Conservation (phyloP, 2,113 vertebrate species). For the Excalfactoria chinensis region DNA sequence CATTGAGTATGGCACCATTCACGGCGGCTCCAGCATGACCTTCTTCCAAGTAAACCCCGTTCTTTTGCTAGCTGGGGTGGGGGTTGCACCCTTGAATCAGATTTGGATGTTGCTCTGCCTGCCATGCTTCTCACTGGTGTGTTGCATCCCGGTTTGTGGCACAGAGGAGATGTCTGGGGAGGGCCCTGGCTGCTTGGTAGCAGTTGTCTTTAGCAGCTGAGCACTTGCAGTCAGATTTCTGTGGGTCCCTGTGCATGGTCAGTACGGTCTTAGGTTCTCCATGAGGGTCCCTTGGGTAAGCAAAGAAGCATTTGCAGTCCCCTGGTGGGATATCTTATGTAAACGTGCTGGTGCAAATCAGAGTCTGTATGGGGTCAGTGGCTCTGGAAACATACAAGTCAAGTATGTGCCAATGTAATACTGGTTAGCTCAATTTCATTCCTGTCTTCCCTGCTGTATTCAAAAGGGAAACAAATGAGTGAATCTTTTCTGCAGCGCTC, state of each 20-base stretch:
- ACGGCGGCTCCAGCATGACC: slow-evolving; percentile 98
- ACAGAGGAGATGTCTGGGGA: neutral
- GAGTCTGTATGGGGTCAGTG: neutral
- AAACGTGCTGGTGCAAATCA: neutral
- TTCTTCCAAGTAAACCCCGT: slow-evolving; percentile 92
- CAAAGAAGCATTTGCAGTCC: neutral
- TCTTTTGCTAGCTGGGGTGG: neutral
- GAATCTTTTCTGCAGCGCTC: neutral
- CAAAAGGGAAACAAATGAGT: slow-evolving; percentile 8
- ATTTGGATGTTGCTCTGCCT: neutral
- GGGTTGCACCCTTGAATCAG: neutral
- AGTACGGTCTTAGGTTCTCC: neutral
- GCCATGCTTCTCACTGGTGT: neutral
- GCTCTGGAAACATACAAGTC: neutral
- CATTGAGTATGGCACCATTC: slow-evolving; percentile 97
- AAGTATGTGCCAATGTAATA: neutral
- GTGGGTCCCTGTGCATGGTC: accelerated
- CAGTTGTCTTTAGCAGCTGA: neutral
- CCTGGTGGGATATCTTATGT: neutral
- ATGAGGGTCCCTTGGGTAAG: neutral
- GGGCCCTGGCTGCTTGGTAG: neutral
- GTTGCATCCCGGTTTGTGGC: neutral
- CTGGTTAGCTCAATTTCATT: slow-evolving; percentile 26
- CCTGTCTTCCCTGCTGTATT: slow-evolving; percentile 10
- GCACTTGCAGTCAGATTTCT: neutral